These are phyloP conservation scores for Oligia fasciuncula DNA, from an alignment of 2,888 invertebrate species.

Conservation along the genomic window DNA sequence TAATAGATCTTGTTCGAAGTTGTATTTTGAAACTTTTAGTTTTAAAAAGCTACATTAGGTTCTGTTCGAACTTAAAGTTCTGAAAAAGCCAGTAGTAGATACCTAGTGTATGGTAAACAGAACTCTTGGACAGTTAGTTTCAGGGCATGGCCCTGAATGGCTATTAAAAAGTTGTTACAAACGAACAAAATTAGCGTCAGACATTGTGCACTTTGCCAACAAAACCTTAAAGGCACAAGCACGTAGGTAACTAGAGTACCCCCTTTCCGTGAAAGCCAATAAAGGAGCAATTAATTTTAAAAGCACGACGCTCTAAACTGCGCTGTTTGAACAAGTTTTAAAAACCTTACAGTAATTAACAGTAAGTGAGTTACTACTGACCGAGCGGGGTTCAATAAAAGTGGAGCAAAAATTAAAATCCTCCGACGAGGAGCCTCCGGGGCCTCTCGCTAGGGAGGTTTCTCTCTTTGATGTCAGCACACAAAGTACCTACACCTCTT, in stretches of 20 bases:
- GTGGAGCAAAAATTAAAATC: conserved; percentile 86
- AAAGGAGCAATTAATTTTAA: conserved; percentile 72
- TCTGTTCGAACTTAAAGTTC: not conserved
- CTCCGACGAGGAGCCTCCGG: conserved; percentile 50
- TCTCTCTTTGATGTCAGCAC: conserved; percentile 81
- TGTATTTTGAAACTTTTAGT: not conserved
- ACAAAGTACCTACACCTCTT: conserved; percentile 78
- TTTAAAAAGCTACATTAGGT: not conserved
- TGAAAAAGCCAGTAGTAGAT: not conserved
- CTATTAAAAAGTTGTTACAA: not conserved
- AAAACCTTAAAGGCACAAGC: not conserved
- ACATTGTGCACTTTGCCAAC: not conserved
- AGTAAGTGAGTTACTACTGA: conserved; percentile 65
- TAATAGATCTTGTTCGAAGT: not conserved
- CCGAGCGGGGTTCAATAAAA: conserved; percentile 73
- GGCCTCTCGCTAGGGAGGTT: conserved; percentile 67
- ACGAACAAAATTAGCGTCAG: not conserved
- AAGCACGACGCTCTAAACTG: conserved; percentile 68
- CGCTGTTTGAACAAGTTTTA: conserved; percentile 76
- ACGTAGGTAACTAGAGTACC: not conserved
- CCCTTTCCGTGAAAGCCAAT: conserved; percentile 64
- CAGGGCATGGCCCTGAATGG: not conserved
- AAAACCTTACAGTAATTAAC: conserved; percentile 75
- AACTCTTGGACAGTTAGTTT: not conserved
- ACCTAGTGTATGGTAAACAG: not conserved